These are phyloP conservation scores for Python bivittatus DNA, from an alignment of 2,113 vertebrate genomes.

Conservation along the genomic window DNA sequence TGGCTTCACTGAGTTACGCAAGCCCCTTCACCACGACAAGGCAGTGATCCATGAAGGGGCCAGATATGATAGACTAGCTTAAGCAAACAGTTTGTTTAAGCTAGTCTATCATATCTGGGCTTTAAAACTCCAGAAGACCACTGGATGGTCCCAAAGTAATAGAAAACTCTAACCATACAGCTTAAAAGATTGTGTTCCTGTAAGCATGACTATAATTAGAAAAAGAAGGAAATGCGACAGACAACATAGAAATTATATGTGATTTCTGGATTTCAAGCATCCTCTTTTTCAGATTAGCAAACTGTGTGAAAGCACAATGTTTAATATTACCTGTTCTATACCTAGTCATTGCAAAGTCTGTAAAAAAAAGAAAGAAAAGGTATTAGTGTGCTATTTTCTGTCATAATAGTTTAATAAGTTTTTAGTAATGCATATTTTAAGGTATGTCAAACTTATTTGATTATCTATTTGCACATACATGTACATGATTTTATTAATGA, in stretches of 20 bases:
- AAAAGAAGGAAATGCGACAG: neutral
- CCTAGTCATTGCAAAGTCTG: no score
- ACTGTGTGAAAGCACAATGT: neutral
- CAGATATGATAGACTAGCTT: no score
- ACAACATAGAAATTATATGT: neutral
- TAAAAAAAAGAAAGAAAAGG: neutral
- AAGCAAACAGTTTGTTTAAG: no score
- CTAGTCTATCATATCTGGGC: no score
- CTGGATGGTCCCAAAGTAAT: no score
- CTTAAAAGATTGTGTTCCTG: neutral
- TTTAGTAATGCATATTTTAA: neutral
- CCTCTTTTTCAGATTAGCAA: neutral
- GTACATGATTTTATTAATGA: neutral
- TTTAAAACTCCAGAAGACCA: no score
- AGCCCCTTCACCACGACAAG: no score
- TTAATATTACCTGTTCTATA: neutral
- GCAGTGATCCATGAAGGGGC: no score
- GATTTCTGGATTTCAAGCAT: neutral
- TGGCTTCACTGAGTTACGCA: no score
- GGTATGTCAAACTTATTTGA: neutral
- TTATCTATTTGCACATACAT: neutral
- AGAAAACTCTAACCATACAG: no score
- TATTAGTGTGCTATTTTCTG: neutral
- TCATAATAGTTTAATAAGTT: neutral
- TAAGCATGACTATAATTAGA: neutral